These are phyloP conservation scores for Nematolebias whitei DNA, from an alignment of 2,113 vertebrate genomes.

Conservation along the genomic window DNA sequence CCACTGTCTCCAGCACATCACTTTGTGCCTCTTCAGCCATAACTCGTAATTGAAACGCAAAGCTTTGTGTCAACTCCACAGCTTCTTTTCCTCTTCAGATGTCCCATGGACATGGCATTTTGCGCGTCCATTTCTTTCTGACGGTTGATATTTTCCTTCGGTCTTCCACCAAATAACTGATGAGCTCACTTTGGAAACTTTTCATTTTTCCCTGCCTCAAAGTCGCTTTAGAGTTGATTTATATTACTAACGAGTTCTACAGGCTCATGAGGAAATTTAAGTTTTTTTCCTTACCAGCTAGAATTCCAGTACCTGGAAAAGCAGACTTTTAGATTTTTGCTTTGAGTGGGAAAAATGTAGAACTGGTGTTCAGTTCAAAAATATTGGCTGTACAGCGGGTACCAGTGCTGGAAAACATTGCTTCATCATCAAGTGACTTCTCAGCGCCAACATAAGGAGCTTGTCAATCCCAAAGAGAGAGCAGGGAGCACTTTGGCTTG, in stretches of 20 bases:
- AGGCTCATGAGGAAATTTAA: conserved; percentile 73
- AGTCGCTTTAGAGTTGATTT: conserved; percentile 81
- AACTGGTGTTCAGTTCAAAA: conserved; percentile 49
- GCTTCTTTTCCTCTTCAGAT: conserved; percentile 27
- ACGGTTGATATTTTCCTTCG: conserved; percentile 73
- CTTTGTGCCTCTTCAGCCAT: conserved; percentile 16
- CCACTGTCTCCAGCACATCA: conserved; percentile 12
- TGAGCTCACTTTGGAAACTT: conserved; percentile 86
- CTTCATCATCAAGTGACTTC: conserved; percentile 53
- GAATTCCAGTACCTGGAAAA: conserved; percentile 76
- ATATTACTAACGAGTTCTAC: conserved; percentile 82
- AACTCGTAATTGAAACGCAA: conserved; percentile 49
- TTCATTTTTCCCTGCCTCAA: conserved; percentile 71
- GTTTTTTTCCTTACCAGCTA: conserved; percentile 68
- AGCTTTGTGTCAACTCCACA: conserved; percentile 34
- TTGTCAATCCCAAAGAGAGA: conserved; percentile 51
- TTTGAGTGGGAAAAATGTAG: conserved; percentile 34
- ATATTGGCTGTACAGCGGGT: conserved; percentile 51
- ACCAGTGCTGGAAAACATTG: conserved; percentile 68
- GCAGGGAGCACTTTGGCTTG: conserved; percentile 46
- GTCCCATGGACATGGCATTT: too few relatives aligned
- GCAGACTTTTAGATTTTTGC: conserved; percentile 57
- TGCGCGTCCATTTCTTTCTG: conserved; percentile 42
- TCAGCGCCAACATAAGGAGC: conserved; percentile 46
- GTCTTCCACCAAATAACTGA: conserved; percentile 78